Conservation (phyloP, 2,888 invertebrate species). For the Melanchra persicariae region DNA sequence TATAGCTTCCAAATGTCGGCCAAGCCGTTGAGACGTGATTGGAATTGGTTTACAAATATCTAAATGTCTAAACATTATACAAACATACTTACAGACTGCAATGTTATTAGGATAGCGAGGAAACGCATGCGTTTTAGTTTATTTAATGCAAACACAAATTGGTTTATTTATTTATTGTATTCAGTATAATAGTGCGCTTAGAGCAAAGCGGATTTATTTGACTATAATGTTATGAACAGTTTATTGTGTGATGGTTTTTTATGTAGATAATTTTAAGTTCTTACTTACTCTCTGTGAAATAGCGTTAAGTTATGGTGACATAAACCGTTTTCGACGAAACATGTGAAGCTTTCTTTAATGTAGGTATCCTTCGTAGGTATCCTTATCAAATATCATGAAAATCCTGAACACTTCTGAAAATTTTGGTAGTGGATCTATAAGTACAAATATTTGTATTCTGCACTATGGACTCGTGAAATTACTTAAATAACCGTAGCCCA, state of each 20-base stretch:
- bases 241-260: slow-evolving; percentile 21
- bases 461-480: too few species aligned
- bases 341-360: too few species aligned
- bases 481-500: too few species aligned
- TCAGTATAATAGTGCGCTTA: slow-evolving; percentile 18
- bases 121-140: slow-evolving; percentile 50
- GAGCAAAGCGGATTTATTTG: slow-evolving; percentile 1
- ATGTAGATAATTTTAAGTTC: slow-evolving; percentile 14
- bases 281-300: too few species aligned
- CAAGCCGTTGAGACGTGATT: too few species aligned
- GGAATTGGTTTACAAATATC: not conserved
- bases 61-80: too few species aligned
- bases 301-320: not conserved
- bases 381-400: too few species aligned
- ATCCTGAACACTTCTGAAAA: too few species aligned
- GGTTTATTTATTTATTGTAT: slow-evolving; percentile 43
- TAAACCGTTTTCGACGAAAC: not conserved
- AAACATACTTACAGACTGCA: not conserved
- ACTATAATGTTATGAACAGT: slow-evolving; percentile 20
- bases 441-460: too few species aligned
- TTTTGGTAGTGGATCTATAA: too few species aligned
- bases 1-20: too few species aligned
- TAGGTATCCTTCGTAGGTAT: too few species aligned
- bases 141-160: slow-evolving; percentile 35
- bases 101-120: slow-evolving; percentile 25